A percentile compares a stretch with the other conserved stretches of the same genome.
These are phyloP conservation scores for Xenopus borealis DNA, from an alignment of 2,113 vertebrate genomes.

Conservation along the genomic window DNA sequence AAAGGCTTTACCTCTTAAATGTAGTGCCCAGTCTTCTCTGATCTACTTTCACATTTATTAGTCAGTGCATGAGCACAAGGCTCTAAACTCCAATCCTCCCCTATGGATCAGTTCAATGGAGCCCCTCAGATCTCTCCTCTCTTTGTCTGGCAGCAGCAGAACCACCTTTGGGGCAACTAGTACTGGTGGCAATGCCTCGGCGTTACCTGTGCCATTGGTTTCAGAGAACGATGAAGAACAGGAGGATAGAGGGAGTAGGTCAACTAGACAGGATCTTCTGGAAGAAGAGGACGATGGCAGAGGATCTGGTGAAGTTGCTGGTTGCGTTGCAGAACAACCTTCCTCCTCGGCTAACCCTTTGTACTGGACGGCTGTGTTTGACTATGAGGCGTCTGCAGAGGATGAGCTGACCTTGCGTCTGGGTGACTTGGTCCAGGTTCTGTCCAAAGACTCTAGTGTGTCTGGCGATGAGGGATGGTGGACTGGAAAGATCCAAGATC, in stretches of 20 bases:
- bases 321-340: constrained; percentile 3
- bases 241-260: constrained; percentile 49
- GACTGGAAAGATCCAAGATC: constrained; percentile 91
- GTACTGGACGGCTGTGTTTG: constrained; percentile 92
- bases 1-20: background rate
- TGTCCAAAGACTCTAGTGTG: constrained; percentile 91
- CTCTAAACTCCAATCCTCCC: constrained; percentile 46
- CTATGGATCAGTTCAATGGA: constrained; percentile 75
- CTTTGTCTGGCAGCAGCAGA: constrained; percentile 59
- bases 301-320: constrained; percentile 41
- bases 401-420: constrained; percentile 91
- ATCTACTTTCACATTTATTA: background rate
- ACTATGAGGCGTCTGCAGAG: constrained; percentile 91
- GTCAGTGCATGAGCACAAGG: constrained; percentile 38
- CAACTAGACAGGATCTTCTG: constrained; percentile 26
- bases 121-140: constrained; percentile 67
- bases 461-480: constrained; percentile 98
- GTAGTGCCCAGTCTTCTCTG: background rate
- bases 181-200: constrained; percentile 51
- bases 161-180: constrained; percentile 46
- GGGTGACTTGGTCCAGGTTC: constrained; percentile 87
- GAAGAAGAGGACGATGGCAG: constrained; percentile 48
- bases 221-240: constrained; percentile 59
- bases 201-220: constrained; percentile 47
- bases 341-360: constrained; percentile 39